A percentile compares a stretch with the other conserved stretches of the same genome.
Conservation (phyloP, 2,888 invertebrate genomes). For the Pristionchus arcanus region DNA sequence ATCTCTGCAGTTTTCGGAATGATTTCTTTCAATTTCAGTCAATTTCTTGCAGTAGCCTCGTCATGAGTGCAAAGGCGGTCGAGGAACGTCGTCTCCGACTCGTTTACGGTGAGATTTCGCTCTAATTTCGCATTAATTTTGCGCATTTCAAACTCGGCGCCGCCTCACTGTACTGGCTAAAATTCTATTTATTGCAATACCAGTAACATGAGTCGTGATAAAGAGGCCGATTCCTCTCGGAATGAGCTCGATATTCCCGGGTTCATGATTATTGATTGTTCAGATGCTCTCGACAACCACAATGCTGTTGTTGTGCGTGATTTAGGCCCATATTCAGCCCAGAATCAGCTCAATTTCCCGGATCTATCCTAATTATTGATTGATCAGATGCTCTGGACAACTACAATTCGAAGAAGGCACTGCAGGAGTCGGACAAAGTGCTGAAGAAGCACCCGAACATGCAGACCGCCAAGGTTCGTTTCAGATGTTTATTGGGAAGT, state of each 20-base stretch:
- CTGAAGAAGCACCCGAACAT: conserved; percentile 93
- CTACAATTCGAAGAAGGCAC: conserved; percentile 96
- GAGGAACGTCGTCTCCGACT: conserved; percentile 65
- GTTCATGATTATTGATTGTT: too few species aligned
- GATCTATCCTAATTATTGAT: background rate
- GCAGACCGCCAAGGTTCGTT: conserved; percentile 87
- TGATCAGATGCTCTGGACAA: conserved; percentile 85
- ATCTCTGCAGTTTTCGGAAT: background rate
- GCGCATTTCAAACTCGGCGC: background rate
- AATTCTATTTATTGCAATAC: too few species aligned
- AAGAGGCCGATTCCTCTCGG: too few species aligned
- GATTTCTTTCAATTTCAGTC: background rate
- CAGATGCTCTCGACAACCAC: too few species aligned
- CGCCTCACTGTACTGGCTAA: too few species aligned
- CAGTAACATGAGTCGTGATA: too few species aligned
- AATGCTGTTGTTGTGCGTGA: background rate
- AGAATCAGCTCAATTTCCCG: too few species aligned
- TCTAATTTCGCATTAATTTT: background rate
- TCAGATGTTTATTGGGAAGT: too few species aligned
- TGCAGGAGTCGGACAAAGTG: conserved; percentile 96
- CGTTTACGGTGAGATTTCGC: conserved; percentile 61
- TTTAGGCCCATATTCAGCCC: background rate
- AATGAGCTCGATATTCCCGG: too few species aligned
- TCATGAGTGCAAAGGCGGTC: conserved; percentile 56
- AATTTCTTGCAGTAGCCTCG: conserved; percentile 23